phyloP scores from a whole-genome alignment of 2,888 invertebrate species.

The Mythimna impura region DNA sequence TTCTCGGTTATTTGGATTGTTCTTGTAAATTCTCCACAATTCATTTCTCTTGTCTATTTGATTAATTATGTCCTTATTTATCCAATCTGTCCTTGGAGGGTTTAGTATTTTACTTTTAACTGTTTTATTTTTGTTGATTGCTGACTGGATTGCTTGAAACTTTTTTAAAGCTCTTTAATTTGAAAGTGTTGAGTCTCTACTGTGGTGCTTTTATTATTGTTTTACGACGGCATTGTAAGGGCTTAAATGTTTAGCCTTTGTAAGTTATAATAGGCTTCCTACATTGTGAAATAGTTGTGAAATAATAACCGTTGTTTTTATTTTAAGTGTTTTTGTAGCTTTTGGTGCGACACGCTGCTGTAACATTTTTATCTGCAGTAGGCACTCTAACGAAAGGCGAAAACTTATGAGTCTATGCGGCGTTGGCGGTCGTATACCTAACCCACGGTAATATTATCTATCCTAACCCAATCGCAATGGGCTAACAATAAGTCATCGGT shows the following conservation, averaged over 20 bases:
- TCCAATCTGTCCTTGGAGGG: too few relatives aligned
- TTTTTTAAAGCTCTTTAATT: slow-evolving; percentile 20
- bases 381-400: not conserved
- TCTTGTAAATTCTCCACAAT: too few relatives aligned
- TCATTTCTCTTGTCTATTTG: too few relatives aligned
- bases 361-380: slow-evolving; percentile 4
- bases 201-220: slow-evolving; percentile 17
- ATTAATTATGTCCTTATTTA: too few relatives aligned
- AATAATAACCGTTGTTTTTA: slow-evolving; percentile 24
- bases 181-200: slow-evolving; percentile 22
- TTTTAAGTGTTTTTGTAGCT: not conserved
- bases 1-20: too few relatives aligned
- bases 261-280: not conserved
- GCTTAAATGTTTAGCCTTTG: slow-evolving; percentile 27
- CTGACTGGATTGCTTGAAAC: too few relatives aligned
- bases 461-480: not conserved
- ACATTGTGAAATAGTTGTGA: slow-evolving; percentile 34
- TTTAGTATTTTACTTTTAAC: too few relatives aligned
- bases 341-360: slow-evolving; percentile 11
- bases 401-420: not conserved
- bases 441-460: too few relatives aligned
- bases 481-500: not conserved
- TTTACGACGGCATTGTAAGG: slow-evolving; percentile 17
- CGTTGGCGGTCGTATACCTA: too few relatives aligned
- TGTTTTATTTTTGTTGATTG: too few relatives aligned